These are phyloP conservation scores for Hemaris fuciformis DNA, from an alignment of 2,888 invertebrate species.

Conservation along the genomic window DNA sequence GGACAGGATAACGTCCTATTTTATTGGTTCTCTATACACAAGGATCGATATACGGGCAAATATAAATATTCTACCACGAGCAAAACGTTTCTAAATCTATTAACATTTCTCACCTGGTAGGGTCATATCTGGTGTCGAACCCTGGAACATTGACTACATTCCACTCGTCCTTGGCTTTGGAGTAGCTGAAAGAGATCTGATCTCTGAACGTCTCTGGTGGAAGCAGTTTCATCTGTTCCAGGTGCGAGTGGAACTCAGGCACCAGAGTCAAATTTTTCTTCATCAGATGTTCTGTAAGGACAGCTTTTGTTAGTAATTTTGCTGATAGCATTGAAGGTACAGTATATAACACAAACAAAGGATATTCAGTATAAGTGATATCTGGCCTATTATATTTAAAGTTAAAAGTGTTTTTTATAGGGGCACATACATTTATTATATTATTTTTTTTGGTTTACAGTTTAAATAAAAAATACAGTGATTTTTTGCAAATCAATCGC, in stretches of 20 bases:
- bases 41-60: too few species aligned
- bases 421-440: too few species aligned
- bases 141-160: constrained; percentile 93
- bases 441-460: too few species aligned
- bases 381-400: too few species aligned
- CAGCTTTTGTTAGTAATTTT: background rate
- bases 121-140: constrained; percentile 89
- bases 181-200: constrained; percentile 94
- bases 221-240: constrained; percentile 95
- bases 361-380: too few species aligned
- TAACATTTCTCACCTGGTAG: constrained; percentile 85
- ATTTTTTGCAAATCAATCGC: too few species aligned
- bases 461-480: too few species aligned
- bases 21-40: too few species aligned
- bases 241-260: constrained; percentile 96
- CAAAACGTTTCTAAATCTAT: background rate
- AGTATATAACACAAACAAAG: too few species aligned
- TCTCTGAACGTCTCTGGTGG: constrained; percentile 89
- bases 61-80: too few species aligned
- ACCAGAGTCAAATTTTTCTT: constrained; percentile 92
- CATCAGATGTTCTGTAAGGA: constrained; percentile 87
- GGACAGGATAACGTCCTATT: too few species aligned
- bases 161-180: constrained; percentile 89
- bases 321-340: background rate
- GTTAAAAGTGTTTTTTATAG: too few species aligned